Evolutionary conservation across 2,888 invertebrate genomes (phyloP), one percentile per base, ranked within the genome.

Genomic region (Nebria brevicollis): DNA sequence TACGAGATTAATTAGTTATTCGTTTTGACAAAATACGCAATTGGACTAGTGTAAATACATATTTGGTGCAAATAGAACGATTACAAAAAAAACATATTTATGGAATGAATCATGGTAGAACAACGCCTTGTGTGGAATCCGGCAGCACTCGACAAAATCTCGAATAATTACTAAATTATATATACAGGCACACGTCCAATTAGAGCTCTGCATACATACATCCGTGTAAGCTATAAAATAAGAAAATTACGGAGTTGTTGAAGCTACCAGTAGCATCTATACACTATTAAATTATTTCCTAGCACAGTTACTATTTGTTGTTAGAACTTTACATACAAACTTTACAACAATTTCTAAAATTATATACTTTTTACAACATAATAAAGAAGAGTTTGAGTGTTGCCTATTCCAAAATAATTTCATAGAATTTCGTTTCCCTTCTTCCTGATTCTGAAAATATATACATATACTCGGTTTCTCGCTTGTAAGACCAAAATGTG

Each of bases 121-220:
- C 54, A 54, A 11, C 54, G 54, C 13, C 54, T 54, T 54, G 54
- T 13, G 54, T 54, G 54, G 54, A 54, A 54, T 54, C 54, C 54
- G 54, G 54, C 54, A 54, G 54, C 54, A 7, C 54, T 54, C 54
- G 54, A 54, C 54, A 54, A 54, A 54, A 54, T 54, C 11, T 54
- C 54, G 54, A 54, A 54, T 54, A 54, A 54, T 54, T 54, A 54
- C 54, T 54, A 54, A 54, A 54, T 54, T 54, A 54, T 54, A 54
- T 54, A 54, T 54, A 54, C 54, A 8, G 54, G 13, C 54, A 54
- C 54, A 54, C 54, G 13, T 8, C 54, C 54, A 54, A 54, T 54
- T 54, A 54, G 54, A 13, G 11, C 54, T 43, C 10, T 54, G 13
- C 54, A 13, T 54, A 54, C 7, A 54, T 13, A 54, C 54, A 54